Base-by-base conservation (phyloP, 2,888 invertebrate genomes). In the Petrophora chlorosata region DNA sequence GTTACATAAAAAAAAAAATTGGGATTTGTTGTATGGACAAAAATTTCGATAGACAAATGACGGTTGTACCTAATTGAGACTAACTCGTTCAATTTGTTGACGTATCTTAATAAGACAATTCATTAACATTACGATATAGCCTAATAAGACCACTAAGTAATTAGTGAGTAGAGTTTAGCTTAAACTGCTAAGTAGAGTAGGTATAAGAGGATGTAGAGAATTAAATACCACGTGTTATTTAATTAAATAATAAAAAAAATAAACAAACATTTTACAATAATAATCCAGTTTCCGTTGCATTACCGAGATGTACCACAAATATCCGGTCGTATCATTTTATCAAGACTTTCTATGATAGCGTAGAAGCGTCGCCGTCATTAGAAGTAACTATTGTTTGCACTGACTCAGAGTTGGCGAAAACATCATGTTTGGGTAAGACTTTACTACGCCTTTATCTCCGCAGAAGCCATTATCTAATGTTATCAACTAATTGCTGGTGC, bases 381-480 rank as follows among this genome's bases (percentile, higher is more conserved):
- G 54, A 56, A 46, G 36, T 44, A 36, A 34, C 22, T 28, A 12
- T 16, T 79, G 78, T 85, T 79, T 77, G 59, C 61, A 70, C 68
- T 88, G 88, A 90, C 73, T 89, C 90, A 89, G 76, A 69, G 71
- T 63, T 69, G 76, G 87, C 85, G 74, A 87, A 87, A 88, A 88
- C 85, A 86, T 73, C 66, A 61, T 85, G 85, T 89, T 88, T 88
- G 78, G 63, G 56, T 53, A 76, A 76, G 83, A 70, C 73, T 81
- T 53, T 72, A 70, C 65, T 65, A 57, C 59, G 61, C 59, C 65
- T 67, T 80, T 89, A 87, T 87, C 83, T 79, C 67, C 65, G 65
- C 70, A 78, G 76, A 63, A 79, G 75, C 67, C 67, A 77, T 86
- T 87, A 89, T 89, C 88, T 83, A 65, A 71, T 69, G 73, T 89